These are phyloP conservation scores for Uria lomvia DNA, from an alignment of 2,113 vertebrate species.

Conservation along the genomic window DNA sequence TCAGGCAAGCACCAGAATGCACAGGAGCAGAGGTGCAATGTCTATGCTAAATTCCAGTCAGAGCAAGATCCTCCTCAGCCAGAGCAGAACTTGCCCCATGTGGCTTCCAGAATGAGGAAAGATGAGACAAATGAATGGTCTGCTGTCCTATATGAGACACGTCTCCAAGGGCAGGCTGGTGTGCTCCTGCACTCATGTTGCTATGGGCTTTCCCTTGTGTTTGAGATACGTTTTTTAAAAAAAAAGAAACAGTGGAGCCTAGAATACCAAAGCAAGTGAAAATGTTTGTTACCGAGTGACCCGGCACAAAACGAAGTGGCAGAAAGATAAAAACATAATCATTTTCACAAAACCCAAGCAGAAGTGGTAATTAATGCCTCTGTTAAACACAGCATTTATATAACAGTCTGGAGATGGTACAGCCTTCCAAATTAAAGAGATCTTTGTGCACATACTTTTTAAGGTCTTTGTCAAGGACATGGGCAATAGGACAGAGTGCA, in stretches of 20 bases:
- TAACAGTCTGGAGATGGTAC: neutral
- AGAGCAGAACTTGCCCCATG: neutral
- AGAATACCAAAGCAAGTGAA: neutral
- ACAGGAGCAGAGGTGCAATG: neutral
- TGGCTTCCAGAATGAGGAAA: neutral
- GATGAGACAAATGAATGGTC: neutral
- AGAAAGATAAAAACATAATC: neutral
- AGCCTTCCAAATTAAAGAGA: neutral
- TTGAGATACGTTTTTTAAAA: neutral
- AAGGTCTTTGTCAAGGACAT: neutral
- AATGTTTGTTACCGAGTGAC: neutral
- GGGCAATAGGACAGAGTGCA: neutral
- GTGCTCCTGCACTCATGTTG: neutral
- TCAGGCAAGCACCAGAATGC: neutral
- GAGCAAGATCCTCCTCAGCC: neutral
- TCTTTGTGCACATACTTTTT: neutral
- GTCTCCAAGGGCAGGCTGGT: neutral
- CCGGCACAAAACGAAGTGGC: neutral
- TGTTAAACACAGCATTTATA: neutral
- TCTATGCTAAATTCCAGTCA: neutral
- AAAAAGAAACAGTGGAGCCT: neutral
- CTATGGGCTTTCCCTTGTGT: neutral
- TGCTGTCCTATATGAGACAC: neutral
- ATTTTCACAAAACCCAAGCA: neutral
- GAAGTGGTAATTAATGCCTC: neutral